Evolutionary conservation across 2,888 invertebrate species (phyloP).

Genomic region (Anaspis maculata): DNA sequence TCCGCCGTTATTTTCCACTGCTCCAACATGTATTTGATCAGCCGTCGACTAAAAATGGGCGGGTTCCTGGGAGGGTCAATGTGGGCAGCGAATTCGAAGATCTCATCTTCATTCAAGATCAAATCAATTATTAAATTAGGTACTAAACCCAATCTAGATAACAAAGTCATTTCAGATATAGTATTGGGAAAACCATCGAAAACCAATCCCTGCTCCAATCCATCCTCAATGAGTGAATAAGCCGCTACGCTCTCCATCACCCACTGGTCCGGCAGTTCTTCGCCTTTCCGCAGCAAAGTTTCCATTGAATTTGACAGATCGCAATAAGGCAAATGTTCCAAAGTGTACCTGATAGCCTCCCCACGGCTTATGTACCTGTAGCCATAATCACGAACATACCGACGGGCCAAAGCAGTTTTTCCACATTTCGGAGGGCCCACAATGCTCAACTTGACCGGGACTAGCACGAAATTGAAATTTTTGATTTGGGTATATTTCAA

Average conservation of each 20-base stretch:
- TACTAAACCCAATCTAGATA: constrained; percentile 46
- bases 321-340: constrained; percentile 47
- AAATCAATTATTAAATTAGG: constrained; percentile 53
- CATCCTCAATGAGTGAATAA: constrained; percentile 43
- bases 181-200: constrained; percentile 55
- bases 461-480: constrained; percentile 42
- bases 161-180: constrained; percentile 44
- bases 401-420: constrained; percentile 49
- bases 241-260: constrained; percentile 48
- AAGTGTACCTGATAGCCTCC: constrained; percentile 44
- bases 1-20: constrained; percentile 40
- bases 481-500: constrained; percentile 47
- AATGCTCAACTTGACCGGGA: constrained; percentile 48
- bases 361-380: constrained; percentile 50
- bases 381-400: constrained; percentile 48
- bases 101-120: constrained; percentile 34
- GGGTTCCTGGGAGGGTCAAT: constrained; percentile 15
- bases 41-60: constrained; percentile 25
- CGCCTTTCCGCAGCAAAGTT: constrained; percentile 39
- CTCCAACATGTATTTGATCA: constrained; percentile 42
- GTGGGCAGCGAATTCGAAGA: constrained; percentile 30
- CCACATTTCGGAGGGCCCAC: constrained; percentile 58
- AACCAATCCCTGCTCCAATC: constrained; percentile 50
- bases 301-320: constrained; percentile 44
- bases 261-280: constrained; percentile 41